phyloP scores from a whole-genome alignment of 1,140 invertebrate genomes.

The Calycopis cecrops region DNA sequence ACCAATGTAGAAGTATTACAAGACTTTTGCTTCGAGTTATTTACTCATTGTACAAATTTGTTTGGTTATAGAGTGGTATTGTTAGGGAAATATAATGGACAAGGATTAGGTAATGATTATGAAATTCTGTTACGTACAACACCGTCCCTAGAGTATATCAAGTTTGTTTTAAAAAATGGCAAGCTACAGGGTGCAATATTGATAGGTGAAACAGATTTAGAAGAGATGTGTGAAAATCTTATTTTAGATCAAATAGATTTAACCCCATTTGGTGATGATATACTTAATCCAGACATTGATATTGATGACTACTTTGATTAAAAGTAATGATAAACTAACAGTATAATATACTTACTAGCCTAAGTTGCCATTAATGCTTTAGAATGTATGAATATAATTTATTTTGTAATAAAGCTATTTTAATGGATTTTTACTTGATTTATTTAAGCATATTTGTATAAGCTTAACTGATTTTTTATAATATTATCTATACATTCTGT shows the following conservation, averaged over 20 bases:
- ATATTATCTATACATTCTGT: no score
- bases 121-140: conserved; percentile 93
- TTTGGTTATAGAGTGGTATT: conserved; percentile 97
- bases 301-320: conserved; percentile 99
- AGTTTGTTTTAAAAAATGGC: conserved; percentile 91
- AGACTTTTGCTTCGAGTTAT: conserved; percentile 98
- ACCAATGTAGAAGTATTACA: conserved; percentile 81
- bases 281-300: conserved; percentile 96
- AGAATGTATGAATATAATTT: no score
- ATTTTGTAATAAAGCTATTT: no score
- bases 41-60: conserved; percentile 96
- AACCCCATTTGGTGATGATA: conserved; percentile 90
- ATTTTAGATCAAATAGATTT: conserved; percentile 97
- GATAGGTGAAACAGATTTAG: conserved; percentile 97
- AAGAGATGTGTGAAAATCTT: conserved; percentile 99
- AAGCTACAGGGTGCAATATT: conserved; percentile 94
- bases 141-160: conserved; percentile 90
- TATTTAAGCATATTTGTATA: no score
- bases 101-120: conserved; percentile 88
- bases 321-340: conserved; percentile 21
- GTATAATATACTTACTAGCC: background rate
- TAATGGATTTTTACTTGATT: no score
- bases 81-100: conserved; percentile 95
- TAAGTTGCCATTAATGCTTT: no score
- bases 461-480: no score